Percentiles rank a stretch among this genome's conserved stretches.
These are phyloP conservation scores for Candidula unifasciata DNA, from an alignment of 2,888 invertebrate species.

Conservation along the genomic window DNA sequence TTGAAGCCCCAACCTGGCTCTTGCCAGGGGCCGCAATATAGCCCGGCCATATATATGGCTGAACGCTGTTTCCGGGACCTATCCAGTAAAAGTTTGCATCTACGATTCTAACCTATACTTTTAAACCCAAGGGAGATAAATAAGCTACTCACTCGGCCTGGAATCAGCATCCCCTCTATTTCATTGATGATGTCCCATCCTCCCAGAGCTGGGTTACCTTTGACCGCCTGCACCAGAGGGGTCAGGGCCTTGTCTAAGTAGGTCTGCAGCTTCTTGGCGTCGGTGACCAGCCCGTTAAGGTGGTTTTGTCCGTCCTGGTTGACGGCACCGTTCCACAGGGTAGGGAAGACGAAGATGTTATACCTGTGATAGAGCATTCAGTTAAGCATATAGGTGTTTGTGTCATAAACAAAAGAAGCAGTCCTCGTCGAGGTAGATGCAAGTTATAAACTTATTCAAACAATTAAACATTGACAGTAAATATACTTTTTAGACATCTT, in stretches of 20 bases:
- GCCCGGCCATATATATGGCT: too few relatives aligned
- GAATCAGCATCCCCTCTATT: conserved; percentile 65
- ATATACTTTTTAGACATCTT: too few relatives aligned
- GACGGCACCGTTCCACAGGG: conserved; percentile 70
- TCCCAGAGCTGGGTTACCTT: conserved; percentile 61
- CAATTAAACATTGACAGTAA: too few relatives aligned
- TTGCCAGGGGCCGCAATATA: too few relatives aligned
- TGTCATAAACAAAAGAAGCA: too few relatives aligned
- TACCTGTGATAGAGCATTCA: conserved; percentile 33
- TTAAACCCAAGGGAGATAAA: not conserved
- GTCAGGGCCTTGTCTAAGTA: conserved; percentile 67
- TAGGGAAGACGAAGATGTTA: conserved; percentile 66
- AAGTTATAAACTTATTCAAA: too few relatives aligned
- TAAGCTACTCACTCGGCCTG: conserved; percentile 48
- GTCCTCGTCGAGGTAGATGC: too few relatives aligned
- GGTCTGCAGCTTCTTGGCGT: conserved; percentile 66
- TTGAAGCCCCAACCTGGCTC: too few relatives aligned
- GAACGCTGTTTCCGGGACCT: not conserved
- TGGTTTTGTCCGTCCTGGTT: conserved; percentile 54
- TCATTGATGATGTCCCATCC: conserved; percentile 74
- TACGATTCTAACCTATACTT: not conserved
- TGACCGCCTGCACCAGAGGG: conserved; percentile 67
- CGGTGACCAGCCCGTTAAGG: conserved; percentile 54
- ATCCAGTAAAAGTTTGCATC: not conserved
- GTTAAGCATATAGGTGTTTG: too few relatives aligned